A percentile compares a stretch with the other conserved stretches of the same genome.
Evolutionary conservation across 2,113 vertebrate genomes (phyloP).

Genomic region (Caracal caracal): DNA sequence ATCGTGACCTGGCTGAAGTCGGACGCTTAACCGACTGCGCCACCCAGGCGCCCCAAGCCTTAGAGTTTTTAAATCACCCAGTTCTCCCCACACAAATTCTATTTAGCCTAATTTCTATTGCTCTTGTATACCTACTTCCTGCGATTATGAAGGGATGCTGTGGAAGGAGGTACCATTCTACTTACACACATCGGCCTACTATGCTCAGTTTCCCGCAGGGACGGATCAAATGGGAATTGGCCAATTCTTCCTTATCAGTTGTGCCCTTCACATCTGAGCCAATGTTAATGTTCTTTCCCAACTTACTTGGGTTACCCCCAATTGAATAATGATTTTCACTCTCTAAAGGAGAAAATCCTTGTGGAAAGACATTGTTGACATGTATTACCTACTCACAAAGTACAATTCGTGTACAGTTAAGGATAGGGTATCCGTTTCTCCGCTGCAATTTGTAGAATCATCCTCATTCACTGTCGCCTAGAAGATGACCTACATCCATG

Average conservation of each 20-base stretch:
- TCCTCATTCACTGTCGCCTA: neutral
- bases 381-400: neutral
- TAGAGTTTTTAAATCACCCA: neutral
- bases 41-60: too few species aligned
- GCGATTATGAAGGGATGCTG: neutral
- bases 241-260: neutral
- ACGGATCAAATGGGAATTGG: neutral
- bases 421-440: neutral
- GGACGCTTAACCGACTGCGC: too few species aligned
- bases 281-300: neutral
- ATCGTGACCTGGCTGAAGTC: too few species aligned
- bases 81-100: neutral
- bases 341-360: neutral
- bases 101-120: neutral
- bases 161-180: neutral
- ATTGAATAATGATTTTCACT: neutral
- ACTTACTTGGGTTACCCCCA: neutral
- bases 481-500: slow-evolving; percentile 23
- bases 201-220: neutral
- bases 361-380: neutral
- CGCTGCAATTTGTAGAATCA: neutral
- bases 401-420: slow-evolving; percentile 1
- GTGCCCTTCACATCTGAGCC: neutral
- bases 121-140: neutral
- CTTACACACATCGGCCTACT: neutral